A percentile compares a stretch with the other conserved stretches of the same genome.
phyloP scores from a whole-genome alignment of 2,888 invertebrate genomes.

The Drosophila birchii region DNA sequence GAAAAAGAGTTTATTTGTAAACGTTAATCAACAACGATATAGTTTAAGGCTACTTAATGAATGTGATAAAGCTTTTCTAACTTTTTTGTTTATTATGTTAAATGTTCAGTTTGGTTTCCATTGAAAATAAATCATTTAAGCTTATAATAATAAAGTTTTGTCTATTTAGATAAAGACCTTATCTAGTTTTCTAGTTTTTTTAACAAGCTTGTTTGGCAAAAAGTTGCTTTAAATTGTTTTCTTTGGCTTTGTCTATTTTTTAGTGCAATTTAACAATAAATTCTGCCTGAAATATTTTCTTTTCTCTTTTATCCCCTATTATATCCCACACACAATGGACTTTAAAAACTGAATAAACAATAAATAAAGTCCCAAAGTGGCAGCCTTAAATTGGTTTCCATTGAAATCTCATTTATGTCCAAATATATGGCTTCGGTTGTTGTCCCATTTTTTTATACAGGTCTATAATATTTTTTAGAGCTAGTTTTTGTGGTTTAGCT shows the following conservation, averaged over 20 bases:
- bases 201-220: background rate
- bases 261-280: conserved; percentile 5
- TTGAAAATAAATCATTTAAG: background rate
- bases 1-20: background rate
- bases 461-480: conserved; percentile 19
- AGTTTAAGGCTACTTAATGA: background rate
- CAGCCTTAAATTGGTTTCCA: conserved; percentile 9
- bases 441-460: background rate
- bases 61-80: background rate
- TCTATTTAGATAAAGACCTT: background rate
- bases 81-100: background rate
- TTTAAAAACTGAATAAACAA: conserved; percentile 14
- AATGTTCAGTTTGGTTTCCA: background rate
- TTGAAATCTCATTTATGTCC: conserved; percentile 14
- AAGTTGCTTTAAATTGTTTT: background rate
- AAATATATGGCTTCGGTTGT: background rate
- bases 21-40: conserved; percentile 1
- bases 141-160: background rate
- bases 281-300: background rate
- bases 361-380: conserved; percentile 13
- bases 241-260: background rate
- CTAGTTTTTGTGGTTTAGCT: conserved; percentile 18
- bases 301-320: background rate
- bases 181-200: background rate
- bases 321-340: background rate